These are phyloP conservation scores for Macropus fuliginosus DNA, from an alignment of 2,797 vertebrate species.

Conservation along the genomic window DNA sequence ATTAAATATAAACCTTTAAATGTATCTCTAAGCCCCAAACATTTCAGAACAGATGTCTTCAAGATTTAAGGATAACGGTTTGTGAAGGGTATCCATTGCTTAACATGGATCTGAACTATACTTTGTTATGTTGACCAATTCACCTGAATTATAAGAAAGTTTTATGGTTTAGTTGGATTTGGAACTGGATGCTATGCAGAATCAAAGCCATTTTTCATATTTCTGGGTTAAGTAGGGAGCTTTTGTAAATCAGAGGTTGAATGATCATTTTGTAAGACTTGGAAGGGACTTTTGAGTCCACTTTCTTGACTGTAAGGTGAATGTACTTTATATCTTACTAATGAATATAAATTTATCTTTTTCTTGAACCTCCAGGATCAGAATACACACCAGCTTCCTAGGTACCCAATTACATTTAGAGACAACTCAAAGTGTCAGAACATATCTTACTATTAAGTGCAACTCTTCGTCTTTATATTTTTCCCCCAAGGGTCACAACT, in stretches of 20 bases:
- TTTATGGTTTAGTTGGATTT: conserved; percentile 60
- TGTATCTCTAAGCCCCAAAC: conserved; percentile 73
- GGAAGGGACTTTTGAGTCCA: neutral
- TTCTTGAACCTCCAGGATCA: neutral
- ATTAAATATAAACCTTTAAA: conserved; percentile 76
- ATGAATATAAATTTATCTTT: neutral
- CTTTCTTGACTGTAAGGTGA: neutral
- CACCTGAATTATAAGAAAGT: conserved; percentile 56
- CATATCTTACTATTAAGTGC: neutral
- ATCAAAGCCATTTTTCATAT: neutral
- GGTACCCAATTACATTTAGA: neutral
- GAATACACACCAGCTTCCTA: neutral
- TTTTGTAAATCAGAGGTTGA: neutral
- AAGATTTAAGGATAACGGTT: conserved; percentile 63
- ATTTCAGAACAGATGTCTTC: conserved; percentile 64
- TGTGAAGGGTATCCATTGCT: conserved; percentile 63
- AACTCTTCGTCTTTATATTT: neutral
- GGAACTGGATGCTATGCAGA: conserved; percentile 51
- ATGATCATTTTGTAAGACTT: neutral
- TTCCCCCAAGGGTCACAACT: neutral
- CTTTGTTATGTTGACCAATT: conserved; percentile 51
- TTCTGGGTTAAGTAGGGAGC: neutral
- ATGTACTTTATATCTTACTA: neutral
- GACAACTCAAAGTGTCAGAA: neutral
- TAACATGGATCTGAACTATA: conserved; percentile 57